These are phyloP conservation scores for Chelmon rostratus DNA, from an alignment of 2,797 vertebrate genomes.

Conservation along the genomic window DNA sequence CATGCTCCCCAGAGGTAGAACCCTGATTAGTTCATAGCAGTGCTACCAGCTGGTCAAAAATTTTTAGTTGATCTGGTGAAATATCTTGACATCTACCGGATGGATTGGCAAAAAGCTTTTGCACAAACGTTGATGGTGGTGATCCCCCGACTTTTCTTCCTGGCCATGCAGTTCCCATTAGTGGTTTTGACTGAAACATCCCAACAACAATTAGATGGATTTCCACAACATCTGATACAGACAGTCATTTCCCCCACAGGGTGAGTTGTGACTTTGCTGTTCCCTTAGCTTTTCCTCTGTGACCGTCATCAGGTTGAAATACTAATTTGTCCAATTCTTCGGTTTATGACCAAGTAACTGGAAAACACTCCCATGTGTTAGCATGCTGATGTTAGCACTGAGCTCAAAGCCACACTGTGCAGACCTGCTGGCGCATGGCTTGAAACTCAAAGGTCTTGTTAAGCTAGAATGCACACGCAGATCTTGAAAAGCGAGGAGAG, in stretches of 20 bases:
- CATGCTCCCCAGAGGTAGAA: neutral
- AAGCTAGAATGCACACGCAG: neutral
- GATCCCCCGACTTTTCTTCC: neutral
- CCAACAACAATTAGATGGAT: neutral
- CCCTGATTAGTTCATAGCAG: neutral
- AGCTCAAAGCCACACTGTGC: neutral
- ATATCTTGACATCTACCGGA: neutral
- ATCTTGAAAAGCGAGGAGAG: neutral
- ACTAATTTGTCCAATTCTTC: neutral
- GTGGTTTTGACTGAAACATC: neutral
- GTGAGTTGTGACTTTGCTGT: neutral
- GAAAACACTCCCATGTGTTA: neutral
- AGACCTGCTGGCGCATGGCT: neutral
- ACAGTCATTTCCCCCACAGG: neutral
- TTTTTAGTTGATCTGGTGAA: neutral
- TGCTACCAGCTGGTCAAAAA: too few species aligned
- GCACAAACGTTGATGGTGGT: neutral
- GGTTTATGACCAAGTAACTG: neutral
- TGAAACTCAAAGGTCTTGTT: neutral
- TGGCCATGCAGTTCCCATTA: neutral
- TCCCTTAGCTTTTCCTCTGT: neutral
- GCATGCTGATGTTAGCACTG: neutral
- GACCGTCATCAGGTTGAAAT: neutral
- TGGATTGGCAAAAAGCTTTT: neutral
- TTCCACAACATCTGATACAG: neutral